Evolutionary conservation across 2,888 invertebrate genomes (phyloP).

Genomic region (Drosophila recens): DNA sequence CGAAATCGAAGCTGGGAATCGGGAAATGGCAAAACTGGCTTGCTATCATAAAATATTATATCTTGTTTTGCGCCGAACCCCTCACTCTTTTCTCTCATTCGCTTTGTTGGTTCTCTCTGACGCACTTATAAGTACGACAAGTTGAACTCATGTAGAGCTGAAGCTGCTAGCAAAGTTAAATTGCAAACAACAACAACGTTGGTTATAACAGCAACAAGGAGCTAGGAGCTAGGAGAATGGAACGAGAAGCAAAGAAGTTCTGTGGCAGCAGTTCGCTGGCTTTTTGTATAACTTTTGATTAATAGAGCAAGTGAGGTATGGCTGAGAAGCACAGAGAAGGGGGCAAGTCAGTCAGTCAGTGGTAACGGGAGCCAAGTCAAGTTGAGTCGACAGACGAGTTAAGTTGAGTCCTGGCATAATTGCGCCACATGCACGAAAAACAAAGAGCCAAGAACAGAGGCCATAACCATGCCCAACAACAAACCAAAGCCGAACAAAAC

Average conservation of each 20-base stretch:
- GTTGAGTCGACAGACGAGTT: constrained; percentile 23
- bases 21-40: constrained; percentile 3
- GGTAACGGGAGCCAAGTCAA: constrained; percentile 22
- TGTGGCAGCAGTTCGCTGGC: constrained; percentile 66
- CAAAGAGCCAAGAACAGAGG: constrained; percentile 16
- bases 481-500: constrained; percentile 15
- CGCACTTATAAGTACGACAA: constrained; percentile 41
- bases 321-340: background rate
- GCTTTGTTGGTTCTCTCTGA: background rate
- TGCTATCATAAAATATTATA: constrained; percentile 71
- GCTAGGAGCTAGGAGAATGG: no score
- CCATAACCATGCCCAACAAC: constrained; percentile 12
- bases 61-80: constrained; percentile 45
- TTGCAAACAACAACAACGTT: constrained; percentile 61
- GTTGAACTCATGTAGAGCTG: constrained; percentile 50
- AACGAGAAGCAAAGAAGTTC: constrained; percentile 35
- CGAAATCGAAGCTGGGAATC: constrained; percentile 39
- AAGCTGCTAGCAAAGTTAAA: constrained; percentile 65
- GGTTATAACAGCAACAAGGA: constrained; percentile 27
- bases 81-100: background rate
- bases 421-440: constrained; percentile 65
- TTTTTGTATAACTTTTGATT: constrained; percentile 77
- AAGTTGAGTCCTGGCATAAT: constrained; percentile 55
- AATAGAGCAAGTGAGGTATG: constrained; percentile 59
- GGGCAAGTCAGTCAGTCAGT: constrained; percentile 1